Conservation (phyloP, 2,888 invertebrate species). For the Nomada goodeniana region DNA sequence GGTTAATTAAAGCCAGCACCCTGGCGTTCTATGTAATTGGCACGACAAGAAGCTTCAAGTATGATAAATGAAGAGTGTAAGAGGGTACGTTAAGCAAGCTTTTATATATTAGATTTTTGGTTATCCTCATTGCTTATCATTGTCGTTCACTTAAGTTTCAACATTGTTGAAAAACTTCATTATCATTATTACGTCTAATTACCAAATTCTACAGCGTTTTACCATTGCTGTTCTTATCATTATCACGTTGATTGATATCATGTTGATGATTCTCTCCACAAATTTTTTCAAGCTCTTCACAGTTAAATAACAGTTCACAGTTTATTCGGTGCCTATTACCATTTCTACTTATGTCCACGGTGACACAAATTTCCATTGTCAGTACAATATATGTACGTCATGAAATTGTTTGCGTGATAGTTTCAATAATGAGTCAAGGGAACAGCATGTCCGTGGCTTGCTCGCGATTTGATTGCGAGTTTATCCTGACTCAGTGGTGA, state of each 20-base stretch:
- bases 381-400: not conserved
- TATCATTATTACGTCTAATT: not conserved
- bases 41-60: constrained; percentile 3
- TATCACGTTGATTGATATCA: not conserved
- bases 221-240: not conserved
- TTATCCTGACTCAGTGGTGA: not conserved
- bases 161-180: not conserved
- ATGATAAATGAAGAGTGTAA: constrained; percentile 7
- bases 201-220: not conserved
- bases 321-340: not conserved
- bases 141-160: not conserved
- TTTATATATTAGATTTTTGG: not conserved
- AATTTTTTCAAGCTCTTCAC: too few species aligned
- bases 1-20: constrained; percentile 13
- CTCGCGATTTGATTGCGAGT: constrained; percentile 1
- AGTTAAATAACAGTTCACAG: too few species aligned
- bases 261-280: too few species aligned
- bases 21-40: constrained; percentile 24
- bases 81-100: not conserved
- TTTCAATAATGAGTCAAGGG: not conserved
- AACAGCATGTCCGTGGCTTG: not conserved
- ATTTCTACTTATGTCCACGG: not conserved
- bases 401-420: too few species aligned
- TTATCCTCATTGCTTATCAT: not conserved
- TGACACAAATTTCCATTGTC: too few species aligned